Conservation (phyloP, 2,888 invertebrate genomes). For the Dasypolia templi region DNA sequence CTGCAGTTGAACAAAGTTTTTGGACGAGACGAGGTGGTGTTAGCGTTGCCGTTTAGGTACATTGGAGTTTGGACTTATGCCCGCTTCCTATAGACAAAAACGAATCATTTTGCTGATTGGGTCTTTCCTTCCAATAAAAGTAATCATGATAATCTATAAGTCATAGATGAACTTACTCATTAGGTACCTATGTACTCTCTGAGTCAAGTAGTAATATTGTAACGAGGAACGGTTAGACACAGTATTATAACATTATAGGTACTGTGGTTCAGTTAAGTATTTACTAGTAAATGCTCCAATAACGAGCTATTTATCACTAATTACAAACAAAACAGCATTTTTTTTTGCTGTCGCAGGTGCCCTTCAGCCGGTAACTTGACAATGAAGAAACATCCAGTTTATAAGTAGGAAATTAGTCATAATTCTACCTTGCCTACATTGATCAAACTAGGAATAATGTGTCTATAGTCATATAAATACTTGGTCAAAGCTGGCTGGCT, state of each 20-base stretch:
- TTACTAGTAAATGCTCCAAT: background rate
- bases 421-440: background rate
- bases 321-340: background rate
- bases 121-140: background rate
- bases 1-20: constrained; percentile 56
- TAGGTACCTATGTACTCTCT: background rate
- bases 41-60: constrained; percentile 31
- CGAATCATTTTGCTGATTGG: background rate
- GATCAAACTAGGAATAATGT: background rate
- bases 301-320: background rate
- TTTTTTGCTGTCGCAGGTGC: background rate
- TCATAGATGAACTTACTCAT: background rate
- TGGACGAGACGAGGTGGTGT: constrained; percentile 38
- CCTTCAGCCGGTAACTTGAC: constrained; percentile 17
- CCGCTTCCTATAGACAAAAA: too few relatives aligned
- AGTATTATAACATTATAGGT: too few relatives aligned
- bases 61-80: constrained; percentile 22
- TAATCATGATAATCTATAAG: background rate
- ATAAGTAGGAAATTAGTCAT: background rate
- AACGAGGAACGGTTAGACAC: too few relatives aligned
- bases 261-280: background rate
- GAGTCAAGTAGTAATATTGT: background rate
- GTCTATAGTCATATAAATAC: background rate
- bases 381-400: background rate
- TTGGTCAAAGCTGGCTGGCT: background rate